These are phyloP conservation scores for Actenoides hombroni DNA, from an alignment of 2,113 vertebrate species.

Conservation along the genomic window DNA sequence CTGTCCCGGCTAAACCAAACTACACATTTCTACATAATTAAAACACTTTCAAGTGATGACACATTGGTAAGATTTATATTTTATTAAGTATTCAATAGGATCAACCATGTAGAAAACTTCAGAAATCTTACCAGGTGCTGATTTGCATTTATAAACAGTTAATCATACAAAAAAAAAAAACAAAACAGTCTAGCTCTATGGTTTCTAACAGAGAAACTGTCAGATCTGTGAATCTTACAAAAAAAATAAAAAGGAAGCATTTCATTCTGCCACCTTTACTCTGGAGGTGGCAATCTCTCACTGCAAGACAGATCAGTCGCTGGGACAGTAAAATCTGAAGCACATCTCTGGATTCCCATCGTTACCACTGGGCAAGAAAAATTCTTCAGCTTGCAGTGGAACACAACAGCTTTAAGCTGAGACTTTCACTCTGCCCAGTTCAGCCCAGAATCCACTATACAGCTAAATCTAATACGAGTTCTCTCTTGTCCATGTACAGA, in stretches of 20 bases:
- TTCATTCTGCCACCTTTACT: neutral
- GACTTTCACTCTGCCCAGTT: neutral
- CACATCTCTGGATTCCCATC: neutral
- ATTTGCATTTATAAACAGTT: neutral
- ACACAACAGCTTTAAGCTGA: neutral
- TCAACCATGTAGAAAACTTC: neutral
- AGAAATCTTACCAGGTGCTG: neutral
- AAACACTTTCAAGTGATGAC: neutral
- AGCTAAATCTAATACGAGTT: neutral
- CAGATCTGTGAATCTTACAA: fast-evolving
- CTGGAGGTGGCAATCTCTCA: fast-evolving
- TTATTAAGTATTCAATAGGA: neutral
- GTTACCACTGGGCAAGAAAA: neutral
- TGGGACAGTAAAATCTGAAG: neutral
- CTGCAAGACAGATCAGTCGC: neutral
- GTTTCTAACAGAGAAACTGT: neutral
- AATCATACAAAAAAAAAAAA: neutral
- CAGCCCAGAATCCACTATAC: fast-evolving
- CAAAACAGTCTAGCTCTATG: neutral
- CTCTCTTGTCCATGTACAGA: fast-evolving
- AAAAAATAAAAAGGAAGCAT: too few species aligned
- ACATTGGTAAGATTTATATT: neutral
- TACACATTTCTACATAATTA: neutral
- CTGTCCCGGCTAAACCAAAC: neutral
- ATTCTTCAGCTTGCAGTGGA: neutral